Percentiles rank a stretch among this genome's conserved stretches.
Evolutionary conservation across 2,113 vertebrate species (phyloP).

Genomic region (Megaleporinus macrocephalus): DNA sequence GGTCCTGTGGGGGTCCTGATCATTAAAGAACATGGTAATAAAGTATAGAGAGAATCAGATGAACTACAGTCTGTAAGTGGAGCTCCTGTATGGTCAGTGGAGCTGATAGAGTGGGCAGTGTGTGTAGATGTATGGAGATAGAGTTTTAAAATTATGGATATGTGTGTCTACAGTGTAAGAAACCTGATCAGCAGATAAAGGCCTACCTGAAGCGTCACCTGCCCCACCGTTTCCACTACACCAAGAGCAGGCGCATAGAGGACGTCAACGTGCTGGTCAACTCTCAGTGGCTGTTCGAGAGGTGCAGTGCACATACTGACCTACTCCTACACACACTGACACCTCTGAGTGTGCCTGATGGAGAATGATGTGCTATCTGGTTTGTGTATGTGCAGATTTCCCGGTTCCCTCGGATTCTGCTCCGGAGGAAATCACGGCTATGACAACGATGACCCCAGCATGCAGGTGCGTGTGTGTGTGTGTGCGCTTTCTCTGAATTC

Average conservation of each 20-base stretch:
- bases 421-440: constrained; percentile 76
- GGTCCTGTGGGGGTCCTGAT: too few species aligned
- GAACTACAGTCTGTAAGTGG: too few species aligned
- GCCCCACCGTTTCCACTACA: constrained; percentile 80
- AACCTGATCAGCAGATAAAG: constrained; percentile 68
- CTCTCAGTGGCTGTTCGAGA: constrained; percentile 76
- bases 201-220: constrained; percentile 77
- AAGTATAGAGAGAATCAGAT: too few species aligned
- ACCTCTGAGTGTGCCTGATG: background rate
- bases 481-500: background rate
- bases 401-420: constrained; percentile 70
- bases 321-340: background rate
- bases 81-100: too few species aligned
- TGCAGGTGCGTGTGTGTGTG: constrained; percentile 77
- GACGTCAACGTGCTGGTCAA: constrained; percentile 73
- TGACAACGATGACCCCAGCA: constrained; percentile 77
- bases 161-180: constrained; percentile 69
- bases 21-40: too few species aligned
- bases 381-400: constrained; percentile 53
- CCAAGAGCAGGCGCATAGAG: constrained; percentile 78
- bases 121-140: too few species aligned
- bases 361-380: background rate
- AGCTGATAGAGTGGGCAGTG: too few species aligned
- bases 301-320: constrained; percentile 56
- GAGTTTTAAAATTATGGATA: too few species aligned